phyloP scores from a whole-genome alignment of 2,113 vertebrate species.

The Scomber japonicus region DNA sequence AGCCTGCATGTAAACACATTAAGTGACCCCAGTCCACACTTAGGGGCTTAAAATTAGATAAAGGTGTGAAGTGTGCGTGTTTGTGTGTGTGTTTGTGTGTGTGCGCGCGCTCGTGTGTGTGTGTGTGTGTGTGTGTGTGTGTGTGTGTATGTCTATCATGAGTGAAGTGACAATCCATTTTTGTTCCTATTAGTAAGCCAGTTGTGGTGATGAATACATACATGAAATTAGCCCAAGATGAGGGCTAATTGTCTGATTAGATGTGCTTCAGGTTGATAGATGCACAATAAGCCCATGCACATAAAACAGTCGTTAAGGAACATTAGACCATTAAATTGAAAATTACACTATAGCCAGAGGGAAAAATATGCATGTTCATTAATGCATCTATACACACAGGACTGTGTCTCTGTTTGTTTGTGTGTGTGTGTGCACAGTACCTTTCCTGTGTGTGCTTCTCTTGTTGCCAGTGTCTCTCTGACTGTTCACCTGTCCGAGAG shows the following conservation, averaged over 20 bases:
- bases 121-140: background rate
- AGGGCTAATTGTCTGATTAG: slow-evolving; percentile 80
- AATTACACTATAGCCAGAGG: slow-evolving; percentile 71
- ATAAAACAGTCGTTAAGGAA: slow-evolving; percentile 75
- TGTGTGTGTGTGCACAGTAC: slow-evolving; percentile 52
- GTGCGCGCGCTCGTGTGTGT: background rate
- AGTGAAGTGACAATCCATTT: slow-evolving; percentile 54
- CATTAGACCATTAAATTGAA: slow-evolving; percentile 80
- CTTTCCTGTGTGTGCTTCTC: slow-evolving; percentile 57
- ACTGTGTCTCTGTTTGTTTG: slow-evolving; percentile 21
- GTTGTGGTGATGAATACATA: slow-evolving; percentile 73
- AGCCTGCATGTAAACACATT: background rate
- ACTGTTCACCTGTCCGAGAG: slow-evolving; percentile 61
- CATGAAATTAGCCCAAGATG: slow-evolving; percentile 70
- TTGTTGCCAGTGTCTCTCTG: slow-evolving; percentile 43
- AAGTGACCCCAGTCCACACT: background rate
- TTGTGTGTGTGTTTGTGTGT: background rate
- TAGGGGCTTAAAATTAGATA: background rate
- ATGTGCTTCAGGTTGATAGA: slow-evolving; percentile 78
- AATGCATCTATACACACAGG: slow-evolving; percentile 50
- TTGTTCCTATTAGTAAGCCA: slow-evolving; percentile 61
- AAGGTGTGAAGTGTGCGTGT: background rate
- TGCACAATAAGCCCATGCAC: slow-evolving; percentile 71
- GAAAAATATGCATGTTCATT: slow-evolving; percentile 65
- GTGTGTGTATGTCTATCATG: background rate